Evolutionary conservation across 2,888 invertebrate genomes (phyloP).

Genomic region (Drosophila maculinotata): DNA sequence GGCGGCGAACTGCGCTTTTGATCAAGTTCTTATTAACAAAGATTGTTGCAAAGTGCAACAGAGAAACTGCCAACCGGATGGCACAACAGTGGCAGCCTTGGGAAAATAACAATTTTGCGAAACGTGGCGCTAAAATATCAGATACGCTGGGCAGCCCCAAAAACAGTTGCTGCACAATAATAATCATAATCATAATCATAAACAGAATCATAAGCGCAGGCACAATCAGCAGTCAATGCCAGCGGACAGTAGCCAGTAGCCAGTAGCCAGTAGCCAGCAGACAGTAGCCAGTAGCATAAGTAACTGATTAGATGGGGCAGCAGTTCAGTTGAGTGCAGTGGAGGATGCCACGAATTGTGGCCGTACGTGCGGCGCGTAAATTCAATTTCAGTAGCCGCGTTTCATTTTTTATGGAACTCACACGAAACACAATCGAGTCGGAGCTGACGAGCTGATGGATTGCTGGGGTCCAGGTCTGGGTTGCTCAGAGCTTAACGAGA

Average conservation of each 20-base stretch:
- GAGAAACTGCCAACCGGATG: slow-evolving; percentile 53
- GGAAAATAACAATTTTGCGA: slow-evolving; percentile 53
- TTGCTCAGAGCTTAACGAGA: slow-evolving; percentile 69
- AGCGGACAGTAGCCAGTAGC: slow-evolving; percentile 9
- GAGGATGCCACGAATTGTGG: slow-evolving; percentile 83
- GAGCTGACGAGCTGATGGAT: slow-evolving; percentile 49
- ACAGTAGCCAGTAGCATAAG: slow-evolving; percentile 24
- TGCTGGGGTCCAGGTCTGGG: slow-evolving; percentile 29
- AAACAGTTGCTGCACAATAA: slow-evolving; percentile 1
- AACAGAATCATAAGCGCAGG: slow-evolving; percentile 28
- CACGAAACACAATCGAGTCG: slow-evolving; percentile 52
- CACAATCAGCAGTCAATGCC: slow-evolving; percentile 21
- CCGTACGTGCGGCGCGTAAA: slow-evolving; percentile 84
- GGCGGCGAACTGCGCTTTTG: slow-evolving; percentile 59
- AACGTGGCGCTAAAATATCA: slow-evolving; percentile 65
- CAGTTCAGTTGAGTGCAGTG: slow-evolving; percentile 3
- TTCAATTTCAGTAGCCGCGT: slow-evolving; percentile 80
- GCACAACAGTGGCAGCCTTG: slow-evolving; percentile 36
- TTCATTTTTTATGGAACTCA: slow-evolving; percentile 45
- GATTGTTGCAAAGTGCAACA: slow-evolving; percentile 46
- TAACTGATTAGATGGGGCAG: slow-evolving; percentile 48
- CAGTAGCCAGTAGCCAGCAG: slow-evolving; percentile 67
- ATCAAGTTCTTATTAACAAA: slow-evolving; percentile 60
- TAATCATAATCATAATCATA: slow-evolving; percentile 30
- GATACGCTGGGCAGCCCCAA: slow-evolving; percentile 6